Percentiles rank a stretch among this genome's conserved stretches.
Evolutionary conservation across 2,888 invertebrate genomes (phyloP).

Genomic region (Allolobophora icterica): DNA sequence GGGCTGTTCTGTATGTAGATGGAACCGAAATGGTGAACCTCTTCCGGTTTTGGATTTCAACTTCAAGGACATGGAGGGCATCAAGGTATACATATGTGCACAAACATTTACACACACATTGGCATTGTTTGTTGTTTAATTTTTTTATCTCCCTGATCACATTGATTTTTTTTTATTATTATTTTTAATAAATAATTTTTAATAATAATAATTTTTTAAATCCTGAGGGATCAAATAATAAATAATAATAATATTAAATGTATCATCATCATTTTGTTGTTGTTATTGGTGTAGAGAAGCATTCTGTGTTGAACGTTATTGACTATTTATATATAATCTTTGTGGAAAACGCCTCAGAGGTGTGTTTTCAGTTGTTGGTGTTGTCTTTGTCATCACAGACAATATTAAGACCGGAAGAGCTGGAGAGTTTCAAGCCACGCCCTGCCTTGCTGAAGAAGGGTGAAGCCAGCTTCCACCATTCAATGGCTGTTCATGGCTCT

Average conservation of each 20-base stretch:
- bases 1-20: constrained; percentile 47
- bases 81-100: constrained; percentile 50
- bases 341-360: not conserved
- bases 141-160: not conserved
- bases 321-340: not conserved
- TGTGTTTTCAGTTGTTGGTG: not conserved
- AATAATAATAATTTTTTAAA: not conserved
- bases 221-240: not conserved
- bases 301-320: not conserved
- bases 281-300: too few relatives aligned
- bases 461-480: constrained; percentile 59
- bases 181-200: too few relatives aligned
- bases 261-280: too few relatives aligned
- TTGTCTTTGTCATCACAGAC: constrained; percentile 51
- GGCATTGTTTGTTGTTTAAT: not conserved
- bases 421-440: constrained; percentile 54
- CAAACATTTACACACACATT: not conserved
- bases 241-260: not conserved
- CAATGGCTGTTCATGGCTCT: constrained; percentile 59
- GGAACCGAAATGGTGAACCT: constrained; percentile 57
- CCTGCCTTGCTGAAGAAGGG: constrained; percentile 57
- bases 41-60: constrained; percentile 62
- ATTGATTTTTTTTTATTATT: not conserved
- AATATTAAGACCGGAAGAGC: constrained; percentile 57
- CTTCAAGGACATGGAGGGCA: constrained; percentile 61